phyloP scores from a whole-genome alignment of 1,140 invertebrate species.

The Heliconius himera region DNA sequence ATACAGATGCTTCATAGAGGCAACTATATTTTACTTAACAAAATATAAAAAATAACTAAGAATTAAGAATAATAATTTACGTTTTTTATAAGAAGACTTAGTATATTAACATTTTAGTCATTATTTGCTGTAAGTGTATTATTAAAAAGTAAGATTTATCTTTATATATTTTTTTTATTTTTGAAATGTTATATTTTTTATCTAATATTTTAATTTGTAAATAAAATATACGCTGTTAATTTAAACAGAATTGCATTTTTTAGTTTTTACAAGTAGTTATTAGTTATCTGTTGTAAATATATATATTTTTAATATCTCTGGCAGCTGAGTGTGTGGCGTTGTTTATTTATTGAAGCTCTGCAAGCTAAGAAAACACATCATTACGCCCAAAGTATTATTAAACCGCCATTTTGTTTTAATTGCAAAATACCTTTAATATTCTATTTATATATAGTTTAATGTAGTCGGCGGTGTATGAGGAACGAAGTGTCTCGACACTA shows the following conservation, averaged over 20 bases:
- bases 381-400: neutral
- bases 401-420: neutral
- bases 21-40: conserved; percentile 21
- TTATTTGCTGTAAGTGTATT: neutral
- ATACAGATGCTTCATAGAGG: conserved; percentile 21
- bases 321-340: neutral
- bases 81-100: neutral
- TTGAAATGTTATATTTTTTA: neutral
- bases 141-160: neutral
- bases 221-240: neutral
- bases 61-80: neutral
- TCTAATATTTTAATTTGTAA: neutral
- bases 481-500: too few relatives aligned
- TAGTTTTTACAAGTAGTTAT: neutral
- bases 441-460: neutral
- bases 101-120: neutral
- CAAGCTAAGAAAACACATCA: neutral
- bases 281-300: neutral
- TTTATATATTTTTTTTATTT: neutral
- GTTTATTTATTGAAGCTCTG: neutral
- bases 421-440: too few relatives aligned
- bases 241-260: neutral
- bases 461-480: too few relatives aligned
- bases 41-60: neutral
- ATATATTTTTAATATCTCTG: neutral